These are phyloP conservation scores for Umimayanthus kanabou DNA, from an alignment of 92 coral and sea anemone genomes.

Conservation along the genomic window DNA sequence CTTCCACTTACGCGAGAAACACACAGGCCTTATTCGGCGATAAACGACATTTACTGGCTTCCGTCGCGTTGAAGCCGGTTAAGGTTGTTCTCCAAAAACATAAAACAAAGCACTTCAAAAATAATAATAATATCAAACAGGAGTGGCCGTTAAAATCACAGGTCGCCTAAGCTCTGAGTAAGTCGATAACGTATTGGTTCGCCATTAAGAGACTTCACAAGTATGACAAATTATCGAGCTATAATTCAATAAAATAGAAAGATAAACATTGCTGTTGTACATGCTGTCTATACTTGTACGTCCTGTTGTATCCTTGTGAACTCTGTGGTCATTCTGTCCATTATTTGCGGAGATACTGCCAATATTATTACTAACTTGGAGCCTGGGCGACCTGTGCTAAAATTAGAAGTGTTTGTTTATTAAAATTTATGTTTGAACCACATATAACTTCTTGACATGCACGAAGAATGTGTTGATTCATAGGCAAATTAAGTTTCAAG, in stretches of 20 bases:
- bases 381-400: too few relatives aligned
- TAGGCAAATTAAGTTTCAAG: background rate
- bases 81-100: background rate
- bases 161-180: too few relatives aligned
- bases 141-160: background rate
- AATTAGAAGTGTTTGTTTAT: too few relatives aligned
- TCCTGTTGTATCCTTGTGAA: background rate
- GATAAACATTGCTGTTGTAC: too few relatives aligned
- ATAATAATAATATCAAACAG: background rate
- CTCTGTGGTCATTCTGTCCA: too few relatives aligned
- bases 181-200: too few relatives aligned
- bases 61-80: slow-evolving; percentile 3
- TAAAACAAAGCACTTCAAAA: background rate
- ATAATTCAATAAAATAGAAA: too few relatives aligned
- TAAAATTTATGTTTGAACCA: background rate
- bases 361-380: too few relatives aligned
- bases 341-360: too few relatives aligned
- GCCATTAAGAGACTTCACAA: too few relatives aligned
- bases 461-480: background rate
- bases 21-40: background rate
- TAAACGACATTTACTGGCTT: background rate
- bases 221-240: too few relatives aligned
- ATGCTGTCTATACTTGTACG: too few relatives aligned
- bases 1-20: background rate
- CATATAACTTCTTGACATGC: background rate